phyloP scores from a whole-genome alignment of 2,113 vertebrate genomes.

The Hymenochirus boettgeri region DNA sequence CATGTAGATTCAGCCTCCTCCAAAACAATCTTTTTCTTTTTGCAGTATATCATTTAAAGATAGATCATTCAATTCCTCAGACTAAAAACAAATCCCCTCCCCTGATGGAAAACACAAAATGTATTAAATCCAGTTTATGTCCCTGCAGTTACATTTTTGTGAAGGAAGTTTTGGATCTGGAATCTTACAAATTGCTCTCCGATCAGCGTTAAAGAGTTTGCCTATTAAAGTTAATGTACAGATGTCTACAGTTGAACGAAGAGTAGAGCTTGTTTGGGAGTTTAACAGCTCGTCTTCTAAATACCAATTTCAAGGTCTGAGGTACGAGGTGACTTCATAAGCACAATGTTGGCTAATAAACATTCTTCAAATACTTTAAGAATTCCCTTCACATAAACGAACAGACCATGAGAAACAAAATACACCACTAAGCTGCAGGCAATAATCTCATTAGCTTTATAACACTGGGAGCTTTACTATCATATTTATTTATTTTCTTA shows the following conservation, averaged over 20 bases:
- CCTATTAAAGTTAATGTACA: conserved; percentile 16
- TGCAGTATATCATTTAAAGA: no score
- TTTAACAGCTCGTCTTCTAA: conserved; percentile 16
- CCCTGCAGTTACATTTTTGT: no score
- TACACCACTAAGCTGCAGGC: conserved; percentile 5
- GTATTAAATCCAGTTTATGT: no score
- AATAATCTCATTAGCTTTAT: conserved; percentile 11
- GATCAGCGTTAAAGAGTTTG: conserved; percentile 1
- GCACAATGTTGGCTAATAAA: conserved; percentile 33
- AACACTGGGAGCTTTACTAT: no score
- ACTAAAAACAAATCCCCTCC: no score
- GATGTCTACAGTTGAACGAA: not conserved
- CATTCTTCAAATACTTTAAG: conserved; percentile 26
- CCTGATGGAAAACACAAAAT: no score
- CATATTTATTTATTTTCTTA: no score
- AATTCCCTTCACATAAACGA: conserved; percentile 11
- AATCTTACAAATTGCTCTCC: conserved; percentile 6
- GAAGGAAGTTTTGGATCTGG: no score
- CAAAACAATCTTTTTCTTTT: no score
- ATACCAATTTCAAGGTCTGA: conserved; percentile 20
- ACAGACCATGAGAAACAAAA: not conserved
- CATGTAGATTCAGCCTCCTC: no score
- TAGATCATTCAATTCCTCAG: no score
- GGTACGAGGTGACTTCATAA: conserved; percentile 9
- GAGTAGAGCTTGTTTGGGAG: conserved; percentile 11